Conservation (phyloP, 1,140 invertebrate species). For the Musca domestica region DNA sequence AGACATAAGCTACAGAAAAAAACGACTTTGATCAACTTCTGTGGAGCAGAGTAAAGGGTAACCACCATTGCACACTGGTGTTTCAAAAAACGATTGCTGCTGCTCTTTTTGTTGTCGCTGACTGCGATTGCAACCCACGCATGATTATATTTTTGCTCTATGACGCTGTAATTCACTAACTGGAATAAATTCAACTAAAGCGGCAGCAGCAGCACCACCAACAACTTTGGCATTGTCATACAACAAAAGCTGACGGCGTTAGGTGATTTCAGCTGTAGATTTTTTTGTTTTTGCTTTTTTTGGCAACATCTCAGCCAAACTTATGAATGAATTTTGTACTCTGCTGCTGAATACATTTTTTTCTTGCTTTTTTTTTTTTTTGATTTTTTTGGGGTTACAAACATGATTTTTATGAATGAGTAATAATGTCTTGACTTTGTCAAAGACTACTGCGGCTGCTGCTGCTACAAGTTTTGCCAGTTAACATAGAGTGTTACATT, state of each 20-base stretch:
- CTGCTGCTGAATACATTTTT: background rate
- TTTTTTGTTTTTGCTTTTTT: background rate
- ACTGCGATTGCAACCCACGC: no score
- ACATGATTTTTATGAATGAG: conserved; percentile 15
- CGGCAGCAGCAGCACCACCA: no score
- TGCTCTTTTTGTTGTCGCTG: background rate
- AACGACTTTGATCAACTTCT: no score
- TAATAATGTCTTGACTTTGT: conserved; percentile 15
- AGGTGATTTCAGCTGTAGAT: background rate
- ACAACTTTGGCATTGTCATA: background rate
- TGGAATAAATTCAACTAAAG: background rate
- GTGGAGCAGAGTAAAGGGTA: no score
- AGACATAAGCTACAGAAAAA: no score
- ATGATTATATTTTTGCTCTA: conserved; percentile 1
- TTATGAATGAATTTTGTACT: conserved; percentile 19
- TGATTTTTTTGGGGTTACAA: background rate
- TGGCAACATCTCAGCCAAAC: conserved; percentile 3
- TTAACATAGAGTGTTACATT: background rate
- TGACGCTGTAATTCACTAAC: conserved; percentile 19
- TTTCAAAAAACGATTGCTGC: background rate
- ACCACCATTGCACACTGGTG: no score
- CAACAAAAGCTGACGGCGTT: conserved; percentile 1
- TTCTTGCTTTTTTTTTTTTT: no score
- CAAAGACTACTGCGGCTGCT: background rate
- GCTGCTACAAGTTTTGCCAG: conserved; percentile 6